Evolutionary conservation across 2,888 invertebrate genomes (phyloP).

Genomic region (Coelopa pilipes): DNA sequence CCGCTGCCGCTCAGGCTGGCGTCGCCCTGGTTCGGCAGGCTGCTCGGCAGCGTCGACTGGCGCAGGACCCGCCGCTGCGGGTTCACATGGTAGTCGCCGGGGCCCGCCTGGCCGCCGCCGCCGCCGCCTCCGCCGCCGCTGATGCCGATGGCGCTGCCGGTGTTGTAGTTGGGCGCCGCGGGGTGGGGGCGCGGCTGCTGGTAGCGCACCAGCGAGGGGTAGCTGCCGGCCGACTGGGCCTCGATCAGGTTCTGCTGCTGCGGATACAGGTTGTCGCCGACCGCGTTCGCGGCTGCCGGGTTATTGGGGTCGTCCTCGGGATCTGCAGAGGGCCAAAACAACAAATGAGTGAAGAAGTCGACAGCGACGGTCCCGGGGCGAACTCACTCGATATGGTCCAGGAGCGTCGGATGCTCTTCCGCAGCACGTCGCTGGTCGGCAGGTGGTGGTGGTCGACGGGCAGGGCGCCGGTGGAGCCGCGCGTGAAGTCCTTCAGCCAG

Average conservation of each 20-base stretch:
- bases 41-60: conserved; percentile 65
- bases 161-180: conserved; percentile 54
- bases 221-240: conserved; percentile 65
- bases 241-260: conserved; percentile 72
- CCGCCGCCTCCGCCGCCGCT: conserved; percentile 47
- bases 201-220: conserved; percentile 61
- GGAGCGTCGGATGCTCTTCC: conserved; percentile 75
- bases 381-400: conserved; percentile 79
- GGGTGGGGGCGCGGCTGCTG: conserved; percentile 48
- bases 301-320: conserved; percentile 64
- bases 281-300: conserved; percentile 53
- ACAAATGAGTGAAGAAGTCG: neutral
- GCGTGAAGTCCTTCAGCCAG: conserved; percentile 75
- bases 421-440: conserved; percentile 74
- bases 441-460: conserved; percentile 63
- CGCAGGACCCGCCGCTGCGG: conserved; percentile 60
- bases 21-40: conserved; percentile 54
- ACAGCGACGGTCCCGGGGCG: too few species aligned
- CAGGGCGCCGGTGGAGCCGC: conserved; percentile 67
- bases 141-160: conserved; percentile 58
- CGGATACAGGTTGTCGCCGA: conserved; percentile 68
- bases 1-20: conserved; percentile 57
- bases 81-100: conserved; percentile 57
- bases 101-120: conserved; percentile 28
- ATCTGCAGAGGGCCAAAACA: conserved; percentile 47